Base-by-base conservation (phyloP, 1,140 invertebrate species). In the Heliothis subflexa region DNA sequence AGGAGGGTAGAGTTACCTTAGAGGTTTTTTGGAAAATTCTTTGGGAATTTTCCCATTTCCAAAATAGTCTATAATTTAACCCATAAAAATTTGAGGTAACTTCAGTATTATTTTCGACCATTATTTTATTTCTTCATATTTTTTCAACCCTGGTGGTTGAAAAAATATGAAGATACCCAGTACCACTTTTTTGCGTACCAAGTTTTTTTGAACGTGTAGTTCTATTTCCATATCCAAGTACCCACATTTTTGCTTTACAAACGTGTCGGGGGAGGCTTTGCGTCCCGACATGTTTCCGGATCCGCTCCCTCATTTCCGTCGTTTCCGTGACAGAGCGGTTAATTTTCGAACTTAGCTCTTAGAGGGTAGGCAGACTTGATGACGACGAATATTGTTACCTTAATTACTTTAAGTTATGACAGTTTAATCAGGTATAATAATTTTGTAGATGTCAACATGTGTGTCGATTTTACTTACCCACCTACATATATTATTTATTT, bases 241-340 rank as follows among this genome's bases (percentile, higher is more conserved):
- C 10, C 28, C 18, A 57, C 54, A 57, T 72, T 57, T 72, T 59
- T 72, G 9, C 50, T 72, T 9, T 4, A 25, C 28, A 72, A 16
- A 66, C 62, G 62, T 47, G 52, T 55, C 16, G 33, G 25, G 25
- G 50, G 52, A 45, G 52, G 54, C 16, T 40, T 54, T 54, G 28
- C 49, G 49, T 72, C 33, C 62, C 70, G 40, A 18, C 66, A 28
- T 49, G 45, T 45, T 72, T 72, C 70, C 70, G 70, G 25, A 45
- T 72, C 70, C 70, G 52, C 57, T 57, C 4, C 70, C 70, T 72
- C 70, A 72, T 72, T 72, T 72, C 70, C 70, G 52, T 16, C 11
- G 28, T n/a, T 72, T 72, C 54, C 70, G 70, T 57, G 52, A 21
- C 70, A 16, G 13, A 40, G 54, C 33, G 70, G 54, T 72, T 72